phyloP scores from a whole-genome alignment of 2,113 vertebrate species.

The Ceratotherium simum region DNA sequence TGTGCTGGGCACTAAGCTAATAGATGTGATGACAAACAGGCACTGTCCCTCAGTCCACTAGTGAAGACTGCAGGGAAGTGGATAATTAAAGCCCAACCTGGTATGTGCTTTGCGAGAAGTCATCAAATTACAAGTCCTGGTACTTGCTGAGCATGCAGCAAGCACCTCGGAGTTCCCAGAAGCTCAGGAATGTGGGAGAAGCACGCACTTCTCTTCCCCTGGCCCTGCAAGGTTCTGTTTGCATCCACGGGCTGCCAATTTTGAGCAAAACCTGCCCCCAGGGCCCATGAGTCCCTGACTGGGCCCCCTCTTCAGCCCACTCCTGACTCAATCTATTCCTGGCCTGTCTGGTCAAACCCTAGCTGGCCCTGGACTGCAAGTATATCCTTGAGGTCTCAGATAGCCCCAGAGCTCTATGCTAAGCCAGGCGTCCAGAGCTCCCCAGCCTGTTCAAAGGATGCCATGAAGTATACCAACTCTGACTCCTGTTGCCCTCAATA shows the following conservation, averaged over 20 bases:
- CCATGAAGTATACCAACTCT: background rate
- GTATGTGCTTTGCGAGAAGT: background rate
- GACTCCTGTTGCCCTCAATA: background rate
- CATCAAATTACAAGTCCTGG: background rate
- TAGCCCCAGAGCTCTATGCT: background rate
- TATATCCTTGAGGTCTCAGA: background rate
- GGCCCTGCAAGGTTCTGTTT: background rate
- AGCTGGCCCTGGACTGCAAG: background rate
- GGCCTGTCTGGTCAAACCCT: background rate
- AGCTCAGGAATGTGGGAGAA: background rate
- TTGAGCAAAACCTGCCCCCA: background rate
- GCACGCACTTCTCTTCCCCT: background rate
- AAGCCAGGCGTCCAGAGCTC: fast-evolving
- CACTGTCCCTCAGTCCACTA: background rate
- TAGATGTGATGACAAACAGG: background rate
- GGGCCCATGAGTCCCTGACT: background rate
- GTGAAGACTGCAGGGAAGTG: background rate
- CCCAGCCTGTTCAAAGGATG: background rate
- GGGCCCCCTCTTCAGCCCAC: background rate
- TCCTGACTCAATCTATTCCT: fast-evolving
- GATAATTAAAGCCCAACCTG: background rate
- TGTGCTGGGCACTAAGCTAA: background rate
- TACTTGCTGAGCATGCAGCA: background rate
- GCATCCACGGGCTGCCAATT: background rate
- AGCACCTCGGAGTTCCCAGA: background rate